Percentiles rank a stretch among this genome's conserved stretches.
These are phyloP conservation scores for Balearica regulorum DNA, from an alignment of 2,797 vertebrate species.

Conservation along the genomic window DNA sequence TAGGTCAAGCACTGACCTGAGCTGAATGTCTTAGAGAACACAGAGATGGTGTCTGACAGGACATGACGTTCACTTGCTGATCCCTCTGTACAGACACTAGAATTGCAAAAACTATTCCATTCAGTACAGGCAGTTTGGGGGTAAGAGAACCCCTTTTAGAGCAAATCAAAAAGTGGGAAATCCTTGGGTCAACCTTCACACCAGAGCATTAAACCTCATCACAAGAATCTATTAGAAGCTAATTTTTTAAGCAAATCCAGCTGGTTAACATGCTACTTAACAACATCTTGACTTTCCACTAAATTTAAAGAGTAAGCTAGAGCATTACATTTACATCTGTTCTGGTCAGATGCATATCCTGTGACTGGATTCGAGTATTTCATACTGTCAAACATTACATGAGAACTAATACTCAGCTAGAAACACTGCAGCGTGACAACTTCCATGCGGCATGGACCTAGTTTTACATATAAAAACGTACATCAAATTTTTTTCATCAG, in stretches of 20 bases:
- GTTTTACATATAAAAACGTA: neutral
- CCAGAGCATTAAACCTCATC: neutral
- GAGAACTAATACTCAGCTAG: neutral
- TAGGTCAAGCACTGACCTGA: neutral
- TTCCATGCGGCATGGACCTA: neutral
- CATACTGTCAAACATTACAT: neutral
- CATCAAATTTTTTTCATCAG: neutral
- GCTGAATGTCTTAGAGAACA: neutral
- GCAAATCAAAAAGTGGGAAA: neutral
- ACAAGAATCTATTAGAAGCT: neutral
- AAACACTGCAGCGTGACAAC: neutral
- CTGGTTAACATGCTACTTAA: neutral
- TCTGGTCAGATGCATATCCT: neutral
- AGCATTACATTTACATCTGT: neutral
- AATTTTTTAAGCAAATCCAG: neutral
- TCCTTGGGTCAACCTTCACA: neutral
- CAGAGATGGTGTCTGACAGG: neutral
- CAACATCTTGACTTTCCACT: neutral
- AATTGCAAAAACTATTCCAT: neutral
- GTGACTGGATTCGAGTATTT: neutral
- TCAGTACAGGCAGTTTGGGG: neutral
- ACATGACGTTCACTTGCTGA: neutral
- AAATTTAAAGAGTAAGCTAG: too few species aligned
- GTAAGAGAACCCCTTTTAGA: neutral
- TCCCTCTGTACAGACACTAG: neutral